Conservation (phyloP, 2,888 invertebrate genomes). For the Epistrophe eligans region DNA sequence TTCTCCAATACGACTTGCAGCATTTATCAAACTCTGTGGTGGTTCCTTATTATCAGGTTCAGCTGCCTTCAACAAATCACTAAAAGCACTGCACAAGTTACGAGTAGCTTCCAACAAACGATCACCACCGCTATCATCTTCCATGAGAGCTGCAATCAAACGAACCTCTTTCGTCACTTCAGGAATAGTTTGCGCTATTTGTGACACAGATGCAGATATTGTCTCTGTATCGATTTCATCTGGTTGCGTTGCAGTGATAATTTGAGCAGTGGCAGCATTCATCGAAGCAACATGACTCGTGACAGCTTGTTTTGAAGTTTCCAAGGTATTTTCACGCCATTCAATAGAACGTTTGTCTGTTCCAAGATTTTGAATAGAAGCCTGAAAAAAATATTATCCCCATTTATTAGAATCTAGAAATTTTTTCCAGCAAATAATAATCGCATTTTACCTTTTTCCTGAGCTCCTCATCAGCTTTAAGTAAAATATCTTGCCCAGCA, state of each 20-base stretch:
- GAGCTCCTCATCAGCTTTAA: constrained; percentile 92
- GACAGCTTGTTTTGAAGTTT: constrained; percentile 97
- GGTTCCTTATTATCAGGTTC: constrained; percentile 98
- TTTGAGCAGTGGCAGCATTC: constrained; percentile 99
- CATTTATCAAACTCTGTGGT: constrained; percentile 95
- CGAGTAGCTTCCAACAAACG: constrained; percentile 95
- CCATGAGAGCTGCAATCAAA: constrained; percentile 97
- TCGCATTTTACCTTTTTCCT: constrained; percentile 83
- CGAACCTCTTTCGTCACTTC: constrained; percentile 94
- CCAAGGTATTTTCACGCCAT: constrained; percentile 97
- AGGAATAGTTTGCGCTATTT: constrained; percentile 97
- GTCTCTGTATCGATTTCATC: constrained; percentile 98
- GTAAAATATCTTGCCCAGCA: constrained; percentile 94
- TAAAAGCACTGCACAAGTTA: constrained; percentile 95
- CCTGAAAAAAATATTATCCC: constrained; percentile 77
- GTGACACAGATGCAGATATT: constrained; percentile 98
- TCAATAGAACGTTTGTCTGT: constrained; percentile 93
- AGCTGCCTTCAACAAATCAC: constrained; percentile 96
- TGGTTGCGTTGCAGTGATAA: constrained; percentile 94
- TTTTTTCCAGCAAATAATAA: not conserved
- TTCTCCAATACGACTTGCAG: constrained; percentile 98
- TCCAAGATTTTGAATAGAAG: constrained; percentile 89
- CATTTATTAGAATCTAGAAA: not conserved
- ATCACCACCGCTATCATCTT: constrained; percentile 93
- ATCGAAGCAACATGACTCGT: constrained; percentile 99